These are phyloP conservation scores for crab-eating macaque (Macaca fascicularis) DNA, from an alignment of 2,113 vertebrate species.

Conservation along the genomic window T2T-MFA8v1.1 NC_088385.1:134913001-134913500, in stretches of 20 bases:
- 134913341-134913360: background rate
- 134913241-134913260: too few relatives aligned
- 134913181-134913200: background rate
- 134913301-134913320: background rate
- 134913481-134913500: background rate
- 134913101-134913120: background rate
- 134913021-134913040: fast-evolving
- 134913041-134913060: fast-evolving
- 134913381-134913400: background rate
- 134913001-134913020: too few relatives aligned
- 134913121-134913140: background rate
- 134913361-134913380: background rate
- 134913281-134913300: background rate
- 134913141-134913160: background rate
- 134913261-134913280: background rate
- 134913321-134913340: fast-evolving
- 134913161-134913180: fast-evolving
- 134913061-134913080: background rate
- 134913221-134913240: background rate
- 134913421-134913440: background rate
- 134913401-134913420: fast-evolving
- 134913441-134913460: background rate
- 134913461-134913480: background rate
- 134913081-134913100: background rate
- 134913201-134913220: fast-evolving